phyloP scores from a whole-genome alignment of 2,113 vertebrate species.

The Campylomormyrus numenius region DNA sequence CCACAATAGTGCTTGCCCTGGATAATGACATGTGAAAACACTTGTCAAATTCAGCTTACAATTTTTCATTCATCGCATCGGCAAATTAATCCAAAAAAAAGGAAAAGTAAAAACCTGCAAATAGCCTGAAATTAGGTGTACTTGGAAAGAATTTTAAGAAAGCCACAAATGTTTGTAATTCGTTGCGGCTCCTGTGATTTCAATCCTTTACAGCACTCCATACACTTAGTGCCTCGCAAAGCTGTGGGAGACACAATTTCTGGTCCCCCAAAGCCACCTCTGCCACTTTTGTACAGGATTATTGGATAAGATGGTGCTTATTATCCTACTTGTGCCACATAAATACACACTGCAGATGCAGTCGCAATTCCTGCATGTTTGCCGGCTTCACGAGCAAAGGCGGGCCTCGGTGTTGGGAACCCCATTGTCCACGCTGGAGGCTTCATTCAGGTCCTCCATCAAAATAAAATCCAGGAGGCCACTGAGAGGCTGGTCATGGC shows the following conservation, averaged over 20 bases:
- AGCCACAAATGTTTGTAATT: neutral
- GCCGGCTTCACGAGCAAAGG: slow-evolving; percentile 28
- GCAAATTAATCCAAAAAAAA: neutral
- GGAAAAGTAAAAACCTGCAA: neutral
- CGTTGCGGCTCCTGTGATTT: neutral
- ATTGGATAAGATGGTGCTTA: slow-evolving; percentile 58
- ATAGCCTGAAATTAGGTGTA: neutral
- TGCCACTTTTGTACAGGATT: neutral
- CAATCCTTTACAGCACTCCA: neutral
- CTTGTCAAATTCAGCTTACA: neutral
- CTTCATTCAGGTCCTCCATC: neutral
- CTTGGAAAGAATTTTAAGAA: neutral
- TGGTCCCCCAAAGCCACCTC: neutral
- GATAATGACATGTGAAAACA: neutral
- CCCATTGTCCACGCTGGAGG: neutral
- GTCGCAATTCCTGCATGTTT: slow-evolving; percentile 46
- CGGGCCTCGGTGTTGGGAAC: neutral
- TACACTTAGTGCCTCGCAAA: neutral
- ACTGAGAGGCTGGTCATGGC: neutral
- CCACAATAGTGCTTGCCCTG: neutral
- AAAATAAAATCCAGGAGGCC: slow-evolving; percentile 1
- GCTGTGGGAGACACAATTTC: neutral
- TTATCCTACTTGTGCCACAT: slow-evolving; percentile 55
- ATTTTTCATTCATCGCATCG: neutral
- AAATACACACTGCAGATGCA: slow-evolving; percentile 47